These are phyloP conservation scores for Torymus aiolomorphi DNA, from an alignment of 2,888 invertebrate species.

Conservation along the genomic window DNA sequence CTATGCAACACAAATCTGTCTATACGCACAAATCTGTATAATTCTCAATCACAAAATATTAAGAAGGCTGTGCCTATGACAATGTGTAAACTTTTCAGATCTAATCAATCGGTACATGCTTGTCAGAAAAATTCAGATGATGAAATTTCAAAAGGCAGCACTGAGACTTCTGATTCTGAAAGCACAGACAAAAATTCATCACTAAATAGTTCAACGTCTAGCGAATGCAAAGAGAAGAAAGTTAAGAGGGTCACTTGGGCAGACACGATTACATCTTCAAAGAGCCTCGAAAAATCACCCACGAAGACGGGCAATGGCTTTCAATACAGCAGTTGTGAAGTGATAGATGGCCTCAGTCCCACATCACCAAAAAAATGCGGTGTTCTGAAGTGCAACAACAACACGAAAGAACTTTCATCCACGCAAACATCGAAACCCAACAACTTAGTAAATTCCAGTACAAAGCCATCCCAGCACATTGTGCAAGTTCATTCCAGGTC, in stretches of 20 bases:
- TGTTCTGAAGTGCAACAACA: slow-evolving; percentile 21
- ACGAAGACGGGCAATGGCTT: slow-evolving; percentile 33
- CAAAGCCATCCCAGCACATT: slow-evolving; percentile 26
- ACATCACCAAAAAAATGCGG: slow-evolving; percentile 20
- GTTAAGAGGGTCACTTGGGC: slow-evolving; percentile 55
- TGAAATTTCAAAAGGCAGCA: slow-evolving; percentile 10
- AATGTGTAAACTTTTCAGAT: slow-evolving; percentile 61
- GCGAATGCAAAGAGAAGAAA: slow-evolving; percentile 41
- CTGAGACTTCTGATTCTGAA: slow-evolving; percentile 30
- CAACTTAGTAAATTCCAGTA: slow-evolving; percentile 17
- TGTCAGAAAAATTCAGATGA: slow-evolving; percentile 27
- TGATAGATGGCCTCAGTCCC: slow-evolving; percentile 46
- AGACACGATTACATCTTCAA: slow-evolving; percentile 27
- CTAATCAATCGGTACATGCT: slow-evolving; percentile 33
- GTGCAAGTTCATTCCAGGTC: slow-evolving; percentile 42
- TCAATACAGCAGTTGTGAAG: slow-evolving; percentile 33
- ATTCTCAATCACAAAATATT: slow-evolving; percentile 65
- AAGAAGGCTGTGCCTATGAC: slow-evolving; percentile 63
- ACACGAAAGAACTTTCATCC: neutral
- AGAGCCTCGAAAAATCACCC: slow-evolving; percentile 30
- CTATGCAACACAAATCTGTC: slow-evolving; percentile 70
- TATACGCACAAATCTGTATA: slow-evolving; percentile 71
- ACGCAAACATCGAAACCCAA: slow-evolving; percentile 21
- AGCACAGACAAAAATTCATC: slow-evolving; percentile 13
- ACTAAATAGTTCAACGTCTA: neutral